Conservation (phyloP, 2,888 invertebrate genomes). For the Drosophila nigritarsus region DNA sequence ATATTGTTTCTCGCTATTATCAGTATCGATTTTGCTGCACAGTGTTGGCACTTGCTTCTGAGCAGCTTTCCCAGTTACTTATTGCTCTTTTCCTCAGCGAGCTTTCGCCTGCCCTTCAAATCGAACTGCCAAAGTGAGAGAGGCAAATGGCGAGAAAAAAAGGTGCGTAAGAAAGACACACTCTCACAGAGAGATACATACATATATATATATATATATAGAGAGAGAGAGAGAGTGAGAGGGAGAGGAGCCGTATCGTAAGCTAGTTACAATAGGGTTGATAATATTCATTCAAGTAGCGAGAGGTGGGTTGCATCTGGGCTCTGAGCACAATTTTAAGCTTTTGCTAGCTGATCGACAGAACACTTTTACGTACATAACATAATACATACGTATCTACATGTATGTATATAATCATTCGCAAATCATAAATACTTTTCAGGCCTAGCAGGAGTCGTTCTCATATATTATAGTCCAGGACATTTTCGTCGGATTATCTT, state of each 20-base stretch:
- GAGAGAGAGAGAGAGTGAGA: background rate
- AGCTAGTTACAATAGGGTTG: constrained; percentile 5
- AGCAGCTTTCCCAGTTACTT: constrained; percentile 18
- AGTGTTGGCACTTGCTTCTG: constrained; percentile 14
- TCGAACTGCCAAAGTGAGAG: constrained; percentile 12
- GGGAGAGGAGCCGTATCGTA: background rate
- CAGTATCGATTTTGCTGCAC: background rate
- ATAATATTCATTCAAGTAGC: background rate
- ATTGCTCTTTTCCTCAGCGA: constrained; percentile 8
- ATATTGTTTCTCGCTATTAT: background rate
- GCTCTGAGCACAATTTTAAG: background rate
- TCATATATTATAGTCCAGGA: background rate
- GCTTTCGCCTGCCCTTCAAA: constrained; percentile 31
- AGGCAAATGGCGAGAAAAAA: constrained; percentile 2
- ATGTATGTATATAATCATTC: background rate
- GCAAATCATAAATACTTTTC: background rate
- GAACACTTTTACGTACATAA: background rate
- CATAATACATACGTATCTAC: background rate
- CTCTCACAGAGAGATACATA: no score
- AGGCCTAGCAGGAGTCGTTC: background rate
- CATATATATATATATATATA: no score
- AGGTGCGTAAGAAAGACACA: constrained; percentile 4
- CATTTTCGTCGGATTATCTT: background rate
- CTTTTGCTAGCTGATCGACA: constrained; percentile 14
- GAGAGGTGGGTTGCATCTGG: background rate